phyloP scores from a whole-genome alignment of 2,113 vertebrate genomes.

The Melanostigma gelatinosum region DNA sequence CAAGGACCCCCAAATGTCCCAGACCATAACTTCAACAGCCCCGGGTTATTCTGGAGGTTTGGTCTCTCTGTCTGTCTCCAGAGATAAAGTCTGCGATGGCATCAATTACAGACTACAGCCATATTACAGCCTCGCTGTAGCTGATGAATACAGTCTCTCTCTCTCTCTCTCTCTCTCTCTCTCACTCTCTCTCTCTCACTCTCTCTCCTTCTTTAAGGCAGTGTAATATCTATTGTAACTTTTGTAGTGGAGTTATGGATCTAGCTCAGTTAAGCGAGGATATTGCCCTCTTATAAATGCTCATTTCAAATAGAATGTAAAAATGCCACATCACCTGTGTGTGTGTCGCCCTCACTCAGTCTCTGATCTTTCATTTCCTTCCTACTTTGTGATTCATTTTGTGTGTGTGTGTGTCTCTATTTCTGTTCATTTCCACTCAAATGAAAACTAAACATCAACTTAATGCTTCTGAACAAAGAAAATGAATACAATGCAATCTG shows the following conservation, averaged over 20 bases:
- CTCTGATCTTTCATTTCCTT: not conserved
- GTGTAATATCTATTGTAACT: constrained; percentile 56
- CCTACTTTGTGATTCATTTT: not conserved
- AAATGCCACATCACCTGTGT: constrained; percentile 22
- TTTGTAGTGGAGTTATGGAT: constrained; percentile 63
- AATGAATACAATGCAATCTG: too few relatives aligned
- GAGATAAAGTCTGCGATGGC: constrained; percentile 28
- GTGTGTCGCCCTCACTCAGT: not conserved
- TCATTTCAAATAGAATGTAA: constrained; percentile 48
- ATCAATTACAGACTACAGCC: constrained; percentile 49
- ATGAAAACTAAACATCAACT: too few relatives aligned
- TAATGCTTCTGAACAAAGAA: too few relatives aligned
- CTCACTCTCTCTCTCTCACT: too few relatives aligned
- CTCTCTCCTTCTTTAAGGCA: constrained; percentile 26
- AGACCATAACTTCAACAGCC: constrained; percentile 4
- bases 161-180: too few relatives aligned
- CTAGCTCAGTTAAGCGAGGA: constrained; percentile 32
- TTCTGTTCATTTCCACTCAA: not conserved
- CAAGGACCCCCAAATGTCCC: constrained; percentile 12
- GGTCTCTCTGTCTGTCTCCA: constrained; percentile 16
- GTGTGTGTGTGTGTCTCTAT: too few relatives aligned
- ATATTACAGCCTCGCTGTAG: constrained; percentile 48
- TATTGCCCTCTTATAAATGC: constrained; percentile 52
- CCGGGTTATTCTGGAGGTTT: constrained; percentile 19
- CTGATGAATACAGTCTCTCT: constrained; percentile 26